Evolutionary conservation across 2,797 vertebrate species (phyloP).

Genomic region (Microhierax caerulescens): DNA sequence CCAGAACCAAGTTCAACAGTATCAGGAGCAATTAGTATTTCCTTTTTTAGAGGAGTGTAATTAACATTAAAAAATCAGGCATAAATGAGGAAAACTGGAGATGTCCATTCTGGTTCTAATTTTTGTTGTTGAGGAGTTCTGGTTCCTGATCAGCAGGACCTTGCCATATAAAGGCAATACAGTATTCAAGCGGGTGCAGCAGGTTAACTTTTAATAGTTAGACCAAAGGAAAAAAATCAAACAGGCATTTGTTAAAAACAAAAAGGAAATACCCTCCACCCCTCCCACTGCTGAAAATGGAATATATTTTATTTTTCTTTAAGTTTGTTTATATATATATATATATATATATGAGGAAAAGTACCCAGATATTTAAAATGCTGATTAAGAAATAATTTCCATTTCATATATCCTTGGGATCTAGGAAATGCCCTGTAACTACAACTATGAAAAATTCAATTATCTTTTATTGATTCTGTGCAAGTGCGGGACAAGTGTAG

Average conservation of each 20-base stretch:
- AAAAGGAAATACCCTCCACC: background rate
- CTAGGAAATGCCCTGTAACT: background rate
- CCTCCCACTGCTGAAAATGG: fast-evolving
- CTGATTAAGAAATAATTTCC: background rate
- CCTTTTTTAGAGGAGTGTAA: background rate
- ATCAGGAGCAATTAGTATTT: background rate
- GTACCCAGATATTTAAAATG: background rate
- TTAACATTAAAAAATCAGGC: background rate
- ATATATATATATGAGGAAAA: background rate
- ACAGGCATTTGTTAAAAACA: background rate
- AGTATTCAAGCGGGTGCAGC: background rate
- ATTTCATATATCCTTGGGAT: background rate
- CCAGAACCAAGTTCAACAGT: background rate
- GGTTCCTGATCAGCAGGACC: background rate
- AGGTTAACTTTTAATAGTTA: background rate
- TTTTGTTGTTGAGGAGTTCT: background rate
- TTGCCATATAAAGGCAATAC: background rate
- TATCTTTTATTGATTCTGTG: background rate
- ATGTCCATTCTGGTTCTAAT: background rate
- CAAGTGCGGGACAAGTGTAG: background rate
- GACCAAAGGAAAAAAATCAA: background rate
- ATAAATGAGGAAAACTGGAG: background rate
- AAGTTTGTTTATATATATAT: background rate
- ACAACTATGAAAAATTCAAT: background rate
- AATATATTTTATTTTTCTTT: background rate